Evolutionary conservation across 2,113 vertebrate species (phyloP), one percentile per base, ranked within the genome.

Genomic region (Oncorhynchus tshawytscha): DNA sequence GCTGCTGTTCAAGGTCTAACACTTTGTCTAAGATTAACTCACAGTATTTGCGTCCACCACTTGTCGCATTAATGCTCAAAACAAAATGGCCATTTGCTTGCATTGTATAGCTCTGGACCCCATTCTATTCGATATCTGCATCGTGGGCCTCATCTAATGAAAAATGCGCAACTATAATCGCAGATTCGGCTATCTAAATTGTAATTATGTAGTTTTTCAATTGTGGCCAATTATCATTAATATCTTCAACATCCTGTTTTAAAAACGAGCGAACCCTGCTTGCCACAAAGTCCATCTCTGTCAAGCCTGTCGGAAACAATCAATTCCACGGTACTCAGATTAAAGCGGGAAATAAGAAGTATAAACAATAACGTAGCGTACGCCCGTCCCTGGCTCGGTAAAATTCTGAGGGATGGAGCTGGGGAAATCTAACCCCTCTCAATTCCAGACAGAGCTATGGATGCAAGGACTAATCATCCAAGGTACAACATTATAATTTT

Each of bases 211-310:
- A 74, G 15, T 87, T 87, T 80, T 39, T 27, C 72, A 94, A 94
- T 49, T 51, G 65, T 0, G 93, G 93, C 2, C 81, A 1, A 67
- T 94, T 93, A 60, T 94, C 94, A 85, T 94, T 94, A 60, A 94
- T 74, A 75, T 93, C 93, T 51, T 88, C 80, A 27, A 94, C 81
- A 34, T 34, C 34, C 54, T 86, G 84, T 4, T 27, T 27, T 27
- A 27, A 27, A 27, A 27, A 27, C 27, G 27, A 27, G 27, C 27
- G 27, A 27, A 27, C 27, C 27, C 27, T 27, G 27, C 18, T 75
- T 27, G 0, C 70, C 60, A 51, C 76, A 77, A 0, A 93, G 57
- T 81, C 81, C 76, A 69, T 94, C 92, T 78, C 92, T 78, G 75
- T 93, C 91, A 27, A 93, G 83, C 64, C 87, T 89, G 22, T 89